Evolutionary conservation across 2,113 vertebrate species (phyloP), one percentile per base, ranked within the genome.

Genomic region (Rutilus rutilus): DNA sequence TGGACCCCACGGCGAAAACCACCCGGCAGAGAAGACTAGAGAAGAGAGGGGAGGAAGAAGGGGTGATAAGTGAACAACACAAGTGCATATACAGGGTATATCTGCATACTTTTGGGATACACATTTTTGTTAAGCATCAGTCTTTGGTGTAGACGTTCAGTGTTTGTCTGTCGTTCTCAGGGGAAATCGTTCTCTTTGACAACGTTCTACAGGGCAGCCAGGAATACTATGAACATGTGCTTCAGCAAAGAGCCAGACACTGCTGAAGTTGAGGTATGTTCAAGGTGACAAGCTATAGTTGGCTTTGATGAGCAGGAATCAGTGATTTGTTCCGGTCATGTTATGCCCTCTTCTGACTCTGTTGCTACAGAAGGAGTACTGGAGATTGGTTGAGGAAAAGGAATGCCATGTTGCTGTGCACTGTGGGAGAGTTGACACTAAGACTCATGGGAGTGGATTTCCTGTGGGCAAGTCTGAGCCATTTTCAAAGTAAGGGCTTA

Each of bases 181-280:
- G 97, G 97, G 92, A 96, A 96, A 90, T 97, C 97, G 78, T 96
- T 97, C 93, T 97, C 97, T 83, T 92, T 97, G 91, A 97, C 96
- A 74, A 96, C 96, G 52, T 97, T 97, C 92, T 97, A 96, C 91
- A 94, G 97, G 92, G 97, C 96, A 87, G 97, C 97, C 87, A 96
- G 96, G 92, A 97, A 97, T 86, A 96, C 96, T 90, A 96, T 97
- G 96, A 97, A 96, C 91, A 97, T 97, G 96, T 97, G 97, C 90
- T 97, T 97, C 92, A 96, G 92, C 2, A 96, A 96, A 91, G 96
- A 97, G 91, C 96, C 96, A 2, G 94, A 95, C 1, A 95, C 96
- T 88, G 93, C 95, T 74, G 96, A 97, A 92, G 95, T 97, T n/a
- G 97, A 97, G 96, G 97, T 97, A 90, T 92, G 92, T 27, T 77